These are phyloP conservation scores for Prionchulus punctatus DNA, from an alignment of 2,888 invertebrate species.

Conservation along the genomic window DNA sequence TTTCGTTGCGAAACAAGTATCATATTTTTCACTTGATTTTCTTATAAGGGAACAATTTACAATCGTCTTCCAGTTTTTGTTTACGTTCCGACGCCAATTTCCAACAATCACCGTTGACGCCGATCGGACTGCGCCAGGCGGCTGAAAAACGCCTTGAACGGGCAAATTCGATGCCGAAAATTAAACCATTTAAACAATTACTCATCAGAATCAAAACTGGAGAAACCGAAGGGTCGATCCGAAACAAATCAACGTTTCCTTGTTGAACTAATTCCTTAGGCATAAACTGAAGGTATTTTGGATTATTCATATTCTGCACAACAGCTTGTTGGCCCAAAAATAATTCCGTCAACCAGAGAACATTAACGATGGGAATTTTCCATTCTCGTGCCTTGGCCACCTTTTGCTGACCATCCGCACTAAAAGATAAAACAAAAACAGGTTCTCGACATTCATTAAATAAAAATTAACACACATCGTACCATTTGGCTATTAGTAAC, in stretches of 20 bases:
- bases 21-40: slow-evolving; percentile 10
- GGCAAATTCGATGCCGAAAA: neutral
- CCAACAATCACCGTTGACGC: slow-evolving; percentile 48
- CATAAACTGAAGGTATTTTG: slow-evolving; percentile 65
- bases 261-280: slow-evolving; percentile 35
- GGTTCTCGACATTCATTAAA: neutral
- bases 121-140: slow-evolving; percentile 83
- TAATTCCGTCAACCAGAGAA: slow-evolving; percentile 60
- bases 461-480: slow-evolving; percentile 12
- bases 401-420: slow-evolving; percentile 62
- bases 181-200: slow-evolving; percentile 40
- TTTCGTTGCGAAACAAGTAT: no score
- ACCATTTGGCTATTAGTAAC: slow-evolving; percentile 41
- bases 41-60: slow-evolving; percentile 17
- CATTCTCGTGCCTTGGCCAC: slow-evolving; percentile 75
- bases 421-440: slow-evolving; percentile 29
- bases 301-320: slow-evolving; percentile 36
- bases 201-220: slow-evolving; percentile 75
- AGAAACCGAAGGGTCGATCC: slow-evolving; percentile 52
- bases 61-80: slow-evolving; percentile 13
- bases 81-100: slow-evolving; percentile 20
- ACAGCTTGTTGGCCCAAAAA: slow-evolving; percentile 40
- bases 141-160: slow-evolving; percentile 41
- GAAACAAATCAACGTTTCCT: slow-evolving; percentile 49
- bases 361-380: slow-evolving; percentile 76